Conservation (phyloP, 2,113 vertebrate genomes). For the Rhipidura dahli region DNA sequence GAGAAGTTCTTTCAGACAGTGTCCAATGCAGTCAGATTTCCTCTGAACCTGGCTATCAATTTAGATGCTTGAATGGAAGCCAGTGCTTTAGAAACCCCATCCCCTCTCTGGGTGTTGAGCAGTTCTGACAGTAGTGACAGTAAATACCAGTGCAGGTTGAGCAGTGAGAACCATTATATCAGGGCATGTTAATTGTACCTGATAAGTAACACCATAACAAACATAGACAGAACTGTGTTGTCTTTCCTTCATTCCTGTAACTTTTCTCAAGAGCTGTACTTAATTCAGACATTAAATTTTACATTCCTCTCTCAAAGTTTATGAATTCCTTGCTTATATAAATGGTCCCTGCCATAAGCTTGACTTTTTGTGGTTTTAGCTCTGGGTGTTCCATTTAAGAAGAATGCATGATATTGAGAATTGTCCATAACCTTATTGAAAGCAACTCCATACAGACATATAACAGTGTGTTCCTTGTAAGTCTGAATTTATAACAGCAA, state of each 20-base stretch:
- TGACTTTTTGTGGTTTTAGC: background rate
- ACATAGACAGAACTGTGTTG: background rate
- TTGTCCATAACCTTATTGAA: background rate
- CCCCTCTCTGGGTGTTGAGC: background rate
- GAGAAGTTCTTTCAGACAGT: background rate
- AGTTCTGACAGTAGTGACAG: background rate
- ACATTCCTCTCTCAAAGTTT: background rate
- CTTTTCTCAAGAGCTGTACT: background rate
- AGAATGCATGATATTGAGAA: background rate
- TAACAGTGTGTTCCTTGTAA: background rate
- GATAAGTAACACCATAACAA: background rate
- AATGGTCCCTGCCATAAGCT: background rate
- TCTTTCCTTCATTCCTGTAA: background rate
- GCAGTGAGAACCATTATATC: constrained; percentile 15
- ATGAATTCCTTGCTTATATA: background rate
- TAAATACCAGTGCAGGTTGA: constrained; percentile 23
- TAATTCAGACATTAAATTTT: background rate
- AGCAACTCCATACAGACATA: background rate
- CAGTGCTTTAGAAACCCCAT: background rate
- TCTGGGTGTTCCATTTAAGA: background rate
- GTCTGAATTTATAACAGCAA: background rate
- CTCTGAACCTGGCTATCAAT: background rate
- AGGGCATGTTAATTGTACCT: background rate
- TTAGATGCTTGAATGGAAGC: constrained; percentile 7
- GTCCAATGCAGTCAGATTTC: background rate